Evolutionary conservation across 2,797 vertebrate genomes (phyloP), one percentile per base, ranked within the genome.

Genomic region (Pantherophis alleghaniensis): DNA sequence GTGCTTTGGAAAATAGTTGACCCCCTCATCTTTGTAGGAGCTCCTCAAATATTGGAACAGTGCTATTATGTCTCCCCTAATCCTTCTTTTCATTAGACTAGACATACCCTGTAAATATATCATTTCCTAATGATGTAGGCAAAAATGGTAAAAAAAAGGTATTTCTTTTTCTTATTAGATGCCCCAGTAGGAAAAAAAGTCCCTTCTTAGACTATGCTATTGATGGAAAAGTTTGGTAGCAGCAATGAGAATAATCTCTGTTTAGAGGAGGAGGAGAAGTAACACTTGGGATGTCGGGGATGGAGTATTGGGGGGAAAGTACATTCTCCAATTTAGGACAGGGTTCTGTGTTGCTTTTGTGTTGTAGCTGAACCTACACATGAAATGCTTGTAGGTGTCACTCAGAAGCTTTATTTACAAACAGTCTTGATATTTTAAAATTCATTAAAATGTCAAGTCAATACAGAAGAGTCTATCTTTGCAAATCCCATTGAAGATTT

Each of bases 351-450:
- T 42, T 42, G 74, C 7, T 83, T 83, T 22, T 83, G 37, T 83
- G 20, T 47, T 24, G 24, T 22, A 47, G 37, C 20, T 83, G 37
- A 83, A 83, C 20, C 37, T 24, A 83, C 32, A 37, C 16, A 37
- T 74, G n/a, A 74, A 18, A 18, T 74, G 66, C 66, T 74, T 74
- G n/a, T 47, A 83, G 74, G 37, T 53, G 28, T 86, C 16, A 57
- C 57, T 69, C 1, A 51, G 22, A 94, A 95, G 95, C 91, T 93
- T 87, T 92, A 95, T 93, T 95, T 95, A 95, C 4, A 94, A 96
- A 95, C 95, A 94, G 93, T 95, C 92, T 37, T 60, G 94, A 93
- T 96, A 96, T 93, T 94, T 94, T 66, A 91, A 66, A 96, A 94
- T 93, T 96, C 94, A 94, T 96, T 95, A 94, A 89, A 0, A n/a